A percentile compares a stretch with the other conserved stretches of the same genome.
These are phyloP conservation scores for Onychostruthus taczanowskii DNA, from an alignment of 2,113 vertebrate species.

Conservation along the genomic window DNA sequence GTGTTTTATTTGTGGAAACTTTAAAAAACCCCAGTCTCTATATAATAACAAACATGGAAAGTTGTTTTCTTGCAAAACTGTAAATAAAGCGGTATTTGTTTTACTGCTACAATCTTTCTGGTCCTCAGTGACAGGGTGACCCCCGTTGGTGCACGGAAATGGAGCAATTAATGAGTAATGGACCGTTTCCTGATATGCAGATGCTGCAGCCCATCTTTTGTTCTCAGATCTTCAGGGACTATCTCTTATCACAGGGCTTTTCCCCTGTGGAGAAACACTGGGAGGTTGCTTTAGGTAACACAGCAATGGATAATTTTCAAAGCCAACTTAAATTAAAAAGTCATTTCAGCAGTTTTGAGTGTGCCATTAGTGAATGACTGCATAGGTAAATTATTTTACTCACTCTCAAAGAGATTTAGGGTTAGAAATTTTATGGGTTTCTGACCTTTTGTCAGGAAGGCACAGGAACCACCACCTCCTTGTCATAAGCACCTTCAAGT, in stretches of 20 bases:
- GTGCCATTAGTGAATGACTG: background rate
- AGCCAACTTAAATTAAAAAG: background rate
- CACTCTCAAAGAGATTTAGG: background rate
- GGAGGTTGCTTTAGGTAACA: slow-evolving; percentile 61
- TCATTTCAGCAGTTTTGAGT: slow-evolving; percentile 39
- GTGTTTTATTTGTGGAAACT: background rate
- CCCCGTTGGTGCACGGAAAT: slow-evolving; percentile 13
- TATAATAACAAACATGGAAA: background rate
- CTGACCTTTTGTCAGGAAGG: background rate
- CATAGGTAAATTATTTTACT: background rate
- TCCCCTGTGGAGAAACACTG: slow-evolving; percentile 47
- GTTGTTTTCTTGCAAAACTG: slow-evolving; percentile 20
- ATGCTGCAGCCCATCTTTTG: slow-evolving; percentile 20
- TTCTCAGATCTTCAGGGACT: background rate
- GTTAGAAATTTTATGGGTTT: background rate
- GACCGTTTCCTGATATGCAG: slow-evolving; percentile 7
- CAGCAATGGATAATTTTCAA: slow-evolving; percentile 8
- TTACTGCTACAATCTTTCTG: background rate
- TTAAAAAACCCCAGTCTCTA: background rate
- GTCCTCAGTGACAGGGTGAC: background rate
- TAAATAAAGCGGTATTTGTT: slow-evolving; percentile 36
- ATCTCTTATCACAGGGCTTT: slow-evolving; percentile 50
- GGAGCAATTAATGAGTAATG: slow-evolving; percentile 31
- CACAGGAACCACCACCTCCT: background rate
- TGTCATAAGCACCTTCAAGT: background rate